Evolutionary conservation across 2,888 invertebrate species (phyloP).

Genomic region (Sisyra nigra): DNA sequence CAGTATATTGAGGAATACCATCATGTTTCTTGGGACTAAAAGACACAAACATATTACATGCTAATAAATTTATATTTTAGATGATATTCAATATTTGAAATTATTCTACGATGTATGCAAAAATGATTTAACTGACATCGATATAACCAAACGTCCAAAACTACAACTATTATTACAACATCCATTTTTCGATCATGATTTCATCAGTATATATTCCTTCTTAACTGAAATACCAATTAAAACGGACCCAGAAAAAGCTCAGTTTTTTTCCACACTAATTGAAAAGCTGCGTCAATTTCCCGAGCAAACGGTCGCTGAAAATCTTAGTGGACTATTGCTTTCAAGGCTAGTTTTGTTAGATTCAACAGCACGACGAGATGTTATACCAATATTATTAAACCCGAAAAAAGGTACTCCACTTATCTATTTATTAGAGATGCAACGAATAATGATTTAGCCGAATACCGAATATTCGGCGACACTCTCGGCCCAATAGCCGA

Average conservation of each 20-base stretch:
- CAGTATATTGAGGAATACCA: too few species aligned
- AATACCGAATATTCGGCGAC: too few species aligned
- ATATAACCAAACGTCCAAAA: constrained; percentile 46
- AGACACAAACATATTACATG: too few species aligned
- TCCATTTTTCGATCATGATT: constrained; percentile 71
- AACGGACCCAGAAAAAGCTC: constrained; percentile 52
- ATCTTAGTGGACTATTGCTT: constrained; percentile 58
- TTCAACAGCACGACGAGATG: constrained; percentile 53
- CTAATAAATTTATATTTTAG: too few species aligned
- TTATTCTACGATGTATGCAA: constrained; percentile 57
- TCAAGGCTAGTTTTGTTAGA: constrained; percentile 77
- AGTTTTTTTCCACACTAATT: constrained; percentile 59
- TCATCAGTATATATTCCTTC: constrained; percentile 69
- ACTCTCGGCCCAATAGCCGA: too few species aligned
- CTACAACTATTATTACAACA: constrained; percentile 50
- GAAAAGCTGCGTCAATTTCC: constrained; percentile 54
- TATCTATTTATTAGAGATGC: constrained; percentile 5
- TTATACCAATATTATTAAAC: constrained; percentile 53
- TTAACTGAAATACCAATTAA: constrained; percentile 69
- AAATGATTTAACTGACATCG: constrained; percentile 47
- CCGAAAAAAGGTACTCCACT: constrained; percentile 43
- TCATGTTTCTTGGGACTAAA: too few species aligned
- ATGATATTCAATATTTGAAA: constrained; percentile 43
- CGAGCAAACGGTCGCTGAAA: constrained; percentile 66
- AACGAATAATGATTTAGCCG: too few species aligned